Percentiles rank a stretch among this genome's conserved stretches.
phyloP scores from a whole-genome alignment of 2,888 invertebrate genomes.

The Conistra vaccinii region DNA sequence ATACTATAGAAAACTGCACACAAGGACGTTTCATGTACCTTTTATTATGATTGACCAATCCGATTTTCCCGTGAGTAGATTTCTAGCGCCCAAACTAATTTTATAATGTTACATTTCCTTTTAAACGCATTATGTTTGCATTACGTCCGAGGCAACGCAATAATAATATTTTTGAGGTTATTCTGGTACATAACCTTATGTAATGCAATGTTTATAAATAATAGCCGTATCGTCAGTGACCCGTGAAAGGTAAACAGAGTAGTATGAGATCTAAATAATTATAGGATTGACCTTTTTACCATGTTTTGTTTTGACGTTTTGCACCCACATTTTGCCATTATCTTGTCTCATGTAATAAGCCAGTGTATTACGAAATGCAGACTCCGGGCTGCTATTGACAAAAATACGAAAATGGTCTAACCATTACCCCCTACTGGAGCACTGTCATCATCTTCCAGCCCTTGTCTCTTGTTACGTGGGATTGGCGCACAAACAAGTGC shows the following conservation, averaged over 20 bases:
- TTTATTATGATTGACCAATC: neutral
- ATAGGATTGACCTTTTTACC: slow-evolving; percentile 30
- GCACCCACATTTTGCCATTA: slow-evolving; percentile 8
- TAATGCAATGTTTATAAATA: slow-evolving; percentile 13
- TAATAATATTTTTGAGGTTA: slow-evolving; percentile 31
- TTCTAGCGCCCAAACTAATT: slow-evolving; percentile 8
- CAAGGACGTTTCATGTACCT: slow-evolving; percentile 13
- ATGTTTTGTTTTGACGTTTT: slow-evolving; percentile 16
- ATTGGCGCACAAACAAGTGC: too few species aligned
- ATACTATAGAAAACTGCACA: neutral
- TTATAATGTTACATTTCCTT: slow-evolving; percentile 33
- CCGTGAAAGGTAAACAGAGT: slow-evolving; percentile 27
- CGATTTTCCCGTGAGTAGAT: slow-evolving; percentile 7
- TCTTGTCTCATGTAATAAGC: neutral
- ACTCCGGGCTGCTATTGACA: too few species aligned
- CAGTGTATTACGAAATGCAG: too few species aligned
- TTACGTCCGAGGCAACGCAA: slow-evolving; percentile 20
- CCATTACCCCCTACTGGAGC: too few species aligned
- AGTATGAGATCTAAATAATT: slow-evolving; percentile 7
- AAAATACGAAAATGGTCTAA: too few species aligned
- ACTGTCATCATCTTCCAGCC: too few species aligned
- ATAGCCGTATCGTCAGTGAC: slow-evolving; percentile 17
- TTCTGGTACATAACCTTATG: slow-evolving; percentile 28
- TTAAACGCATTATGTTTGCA: slow-evolving; percentile 26
- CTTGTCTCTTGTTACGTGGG: too few species aligned